Evolutionary conservation across 2,888 invertebrate genomes (phyloP).

Genomic region (Melanostoma scalare): DNA sequence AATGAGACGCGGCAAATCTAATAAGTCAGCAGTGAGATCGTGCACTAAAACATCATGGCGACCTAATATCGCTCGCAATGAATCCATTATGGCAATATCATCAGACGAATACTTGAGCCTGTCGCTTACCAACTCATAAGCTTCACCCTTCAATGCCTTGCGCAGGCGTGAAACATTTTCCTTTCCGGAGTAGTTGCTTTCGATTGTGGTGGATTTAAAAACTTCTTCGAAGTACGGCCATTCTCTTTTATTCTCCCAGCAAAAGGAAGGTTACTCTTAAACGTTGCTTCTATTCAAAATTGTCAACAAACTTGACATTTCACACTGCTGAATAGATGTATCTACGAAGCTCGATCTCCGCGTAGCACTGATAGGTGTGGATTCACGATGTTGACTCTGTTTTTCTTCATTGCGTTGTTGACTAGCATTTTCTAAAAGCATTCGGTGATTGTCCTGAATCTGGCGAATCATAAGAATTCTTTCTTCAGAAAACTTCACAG

Average conservation of each 20-base stretch:
- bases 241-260: neutral
- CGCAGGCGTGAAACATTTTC: constrained; percentile 13
- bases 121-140: constrained; percentile 5
- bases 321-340: too few species aligned
- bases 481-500: too few species aligned
- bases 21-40: neutral
- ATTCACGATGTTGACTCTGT: too few species aligned
- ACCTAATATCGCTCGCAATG: too few species aligned
- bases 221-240: constrained; percentile 10
- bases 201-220: neutral
- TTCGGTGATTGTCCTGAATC: too few species aligned
- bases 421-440: neutral
- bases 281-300: neutral
- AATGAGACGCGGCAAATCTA: neutral
- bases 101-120: neutral
- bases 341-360: too few species aligned
- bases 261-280: neutral
- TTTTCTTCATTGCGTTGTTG: too few species aligned
- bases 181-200: neutral
- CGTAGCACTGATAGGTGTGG: too few species aligned
- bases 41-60: too few species aligned
- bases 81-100: too few species aligned
- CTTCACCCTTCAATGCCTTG: neutral
- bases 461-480: too few species aligned
- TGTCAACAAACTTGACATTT: neutral